Conservation (phyloP, 2,113 vertebrate genomes). For the Pica pica region DNA sequence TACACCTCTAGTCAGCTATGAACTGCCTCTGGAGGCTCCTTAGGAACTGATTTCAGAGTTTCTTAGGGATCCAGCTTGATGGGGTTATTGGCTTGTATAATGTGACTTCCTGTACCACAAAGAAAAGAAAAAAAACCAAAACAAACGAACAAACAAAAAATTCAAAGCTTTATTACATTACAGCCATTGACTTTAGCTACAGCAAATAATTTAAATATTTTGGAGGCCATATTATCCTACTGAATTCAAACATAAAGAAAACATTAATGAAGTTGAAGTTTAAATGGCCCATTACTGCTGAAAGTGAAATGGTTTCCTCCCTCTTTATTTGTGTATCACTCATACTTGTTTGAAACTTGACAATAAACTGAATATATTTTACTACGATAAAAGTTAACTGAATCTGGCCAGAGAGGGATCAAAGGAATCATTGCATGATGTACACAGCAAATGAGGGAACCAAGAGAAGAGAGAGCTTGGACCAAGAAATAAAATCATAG, state of each 20-base stretch:
- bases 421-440: background rate
- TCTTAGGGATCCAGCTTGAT: background rate
- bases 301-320: background rate
- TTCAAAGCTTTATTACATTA: background rate
- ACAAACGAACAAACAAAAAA: background rate
- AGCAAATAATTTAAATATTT: background rate
- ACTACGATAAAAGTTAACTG: background rate
- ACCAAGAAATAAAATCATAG: background rate
- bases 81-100: rapidly evolving
- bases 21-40: background rate
- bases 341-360: background rate
- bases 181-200: background rate
- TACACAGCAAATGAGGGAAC: background rate
- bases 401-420: background rate
- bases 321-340: background rate
- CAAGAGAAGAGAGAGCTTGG: background rate
- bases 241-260: background rate
- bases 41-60: background rate
- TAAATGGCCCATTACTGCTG: background rate
- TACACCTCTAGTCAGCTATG: background rate
- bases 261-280: background rate
- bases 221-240: background rate
- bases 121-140: no score
- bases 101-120: background rate
- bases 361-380: background rate